Evolutionary conservation across 2,113 vertebrate species (phyloP).

Genomic region (Anoura caudifer): DNA sequence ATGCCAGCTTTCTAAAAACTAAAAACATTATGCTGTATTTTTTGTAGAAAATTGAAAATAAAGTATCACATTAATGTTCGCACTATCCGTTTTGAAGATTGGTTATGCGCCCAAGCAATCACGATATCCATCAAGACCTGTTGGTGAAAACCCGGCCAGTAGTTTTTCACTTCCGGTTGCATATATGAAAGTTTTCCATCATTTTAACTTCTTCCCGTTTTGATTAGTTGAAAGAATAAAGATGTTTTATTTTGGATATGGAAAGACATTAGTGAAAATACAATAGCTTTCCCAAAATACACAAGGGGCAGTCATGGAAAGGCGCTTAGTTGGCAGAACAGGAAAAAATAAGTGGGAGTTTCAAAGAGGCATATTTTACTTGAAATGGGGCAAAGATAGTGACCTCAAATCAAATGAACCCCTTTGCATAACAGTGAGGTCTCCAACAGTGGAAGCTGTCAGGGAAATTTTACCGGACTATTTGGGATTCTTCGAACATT

Average conservation of each 20-base stretch:
- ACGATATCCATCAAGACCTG: not conserved
- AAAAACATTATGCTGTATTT: not conserved
- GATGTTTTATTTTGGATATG: not conserved
- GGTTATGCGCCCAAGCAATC: not conserved
- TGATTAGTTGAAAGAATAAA: slow-evolving; percentile 27
- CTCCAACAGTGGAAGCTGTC: not conserved
- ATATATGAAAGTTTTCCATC: not conserved
- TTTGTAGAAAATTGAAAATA: not conserved
- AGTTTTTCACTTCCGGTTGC: not conserved
- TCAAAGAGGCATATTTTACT: slow-evolving; percentile 2
- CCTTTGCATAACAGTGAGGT: not conserved
- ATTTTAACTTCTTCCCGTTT: not conserved
- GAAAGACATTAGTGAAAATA: not conserved
- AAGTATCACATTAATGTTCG: not conserved
- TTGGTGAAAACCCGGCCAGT: not conserved
- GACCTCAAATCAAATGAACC: not conserved
- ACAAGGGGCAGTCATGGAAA: not conserved
- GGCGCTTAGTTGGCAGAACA: not conserved
- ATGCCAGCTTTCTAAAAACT: not conserved
- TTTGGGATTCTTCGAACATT: not conserved
- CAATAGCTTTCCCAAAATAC: not conserved
- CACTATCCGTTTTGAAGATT: slow-evolving; percentile 6
- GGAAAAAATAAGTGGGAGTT: not conserved
- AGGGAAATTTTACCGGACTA: not conserved
- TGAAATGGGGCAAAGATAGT: not conserved